Base-by-base conservation (phyloP, 1,140 invertebrate genomes). In the Probaryconus sp. region DNA sequence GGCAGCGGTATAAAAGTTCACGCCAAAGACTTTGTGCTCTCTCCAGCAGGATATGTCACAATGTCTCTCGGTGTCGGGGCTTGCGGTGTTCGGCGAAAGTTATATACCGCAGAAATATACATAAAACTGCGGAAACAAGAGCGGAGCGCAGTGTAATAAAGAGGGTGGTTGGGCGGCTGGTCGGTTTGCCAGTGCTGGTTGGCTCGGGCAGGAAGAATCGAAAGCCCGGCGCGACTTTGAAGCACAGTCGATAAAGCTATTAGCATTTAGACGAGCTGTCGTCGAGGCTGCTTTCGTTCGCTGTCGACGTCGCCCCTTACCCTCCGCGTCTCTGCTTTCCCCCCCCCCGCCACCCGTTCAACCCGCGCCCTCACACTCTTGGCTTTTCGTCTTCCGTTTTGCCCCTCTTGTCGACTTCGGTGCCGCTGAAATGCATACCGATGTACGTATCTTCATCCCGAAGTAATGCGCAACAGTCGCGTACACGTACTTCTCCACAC, bases 261-360 rank as follows among this genome's bases (percentile, higher is more conserved):
- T 88, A 88, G 86, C 86, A 88, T 88, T 87, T 88, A 88, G 85
- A 88, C 85, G 85, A 87, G 85, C 84, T 88, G 85, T 88, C 85
- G 79, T 72, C 69, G 75, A 68, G 75, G 55, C 51, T 76, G 68
- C 58, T 70, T 72, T 68, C 68, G 71, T 64, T 68, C 51, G 42
- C 28, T 60, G 58, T 74, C 70, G 40, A 53, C 70, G 56, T 61
- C 43, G 20, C 53, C 21, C 48, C 13, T 11, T 16, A 17, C 9
- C 11, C 60, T 16, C 14, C 20, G 6, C n/a, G n/a, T 28, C 26
- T n/a, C n/a, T 13, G 16, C 17, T 28, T 30, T 14, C 17, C 65
- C 11, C 13, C 43, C 2, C 35, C 20, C 26, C 43, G 3, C 18
- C 11, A 3, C 14, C 21, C 21, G 16, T 30, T 35, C 38, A 24